Evolutionary conservation across 2,888 invertebrate species (phyloP), one percentile per base, ranked within the genome.

Genomic region (Orthonychiurus folsomi): DNA sequence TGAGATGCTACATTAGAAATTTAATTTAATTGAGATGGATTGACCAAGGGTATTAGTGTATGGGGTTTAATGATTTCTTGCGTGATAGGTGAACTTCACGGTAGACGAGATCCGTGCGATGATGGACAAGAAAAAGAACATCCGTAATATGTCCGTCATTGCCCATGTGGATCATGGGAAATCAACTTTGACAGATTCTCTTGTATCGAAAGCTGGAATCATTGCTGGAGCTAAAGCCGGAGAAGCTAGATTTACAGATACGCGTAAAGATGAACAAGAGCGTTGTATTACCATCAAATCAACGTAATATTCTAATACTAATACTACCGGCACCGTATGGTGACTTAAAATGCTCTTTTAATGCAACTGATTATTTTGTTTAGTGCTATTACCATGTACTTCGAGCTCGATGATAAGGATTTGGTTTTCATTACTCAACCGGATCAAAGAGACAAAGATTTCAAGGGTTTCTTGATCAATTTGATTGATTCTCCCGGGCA

Each of bases 81-180:
- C n/a, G n/a, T n/a, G n/a, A 52, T 75, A 97, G 99, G 99, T 99
- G 87, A 99, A 99, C 87, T 99, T 99, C 82, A 99, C 97, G 73
- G 93, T 99, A 82, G 97, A 97, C 84, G 95, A 99, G 84, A 97
- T 99, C 85, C 92, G 99, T 82, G 83, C 77, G 79, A 93, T 99
- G 88, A 99, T 99, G 99, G 97, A 99, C 91, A 93, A 93, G 81
- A 97, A 97, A 85, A 85, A 84, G 84, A 99, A 99, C 80, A 99
- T 99, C 84, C 88, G 99, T 79, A 99, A 99, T 83, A 99, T 99
- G 97, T 99, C 97, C 78, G 99, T 99, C 81, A 99, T 99, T 79
- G 99, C 99, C 76, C 99, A 99, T 82, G 99, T 99, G 74, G 99
- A 99, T 83, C 99, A 99, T 80, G 99, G 99, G 78, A 97, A 99